Conservation (phyloP, 2,113 vertebrate species). For the Epinephelus fuscoguttatus region DNA sequence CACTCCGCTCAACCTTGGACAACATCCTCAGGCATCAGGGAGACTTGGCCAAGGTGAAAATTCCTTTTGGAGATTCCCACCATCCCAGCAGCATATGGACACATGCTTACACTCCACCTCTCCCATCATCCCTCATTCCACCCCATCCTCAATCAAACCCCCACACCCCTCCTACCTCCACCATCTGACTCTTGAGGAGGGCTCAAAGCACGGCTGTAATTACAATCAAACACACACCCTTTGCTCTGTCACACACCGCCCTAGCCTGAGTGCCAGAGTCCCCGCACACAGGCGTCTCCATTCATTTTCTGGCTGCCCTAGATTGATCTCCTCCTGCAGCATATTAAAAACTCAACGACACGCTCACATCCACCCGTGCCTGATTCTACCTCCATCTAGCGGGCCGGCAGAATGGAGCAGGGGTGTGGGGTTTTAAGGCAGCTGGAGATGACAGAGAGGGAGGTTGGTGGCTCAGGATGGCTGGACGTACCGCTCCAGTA, state of each 20-base stretch:
- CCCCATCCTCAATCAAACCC: conserved; percentile 64
- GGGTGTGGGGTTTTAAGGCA: conserved; percentile 38
- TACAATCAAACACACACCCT: conserved; percentile 72
- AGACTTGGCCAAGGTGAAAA: conserved; percentile 70
- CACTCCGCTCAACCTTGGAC: conserved; percentile 63
- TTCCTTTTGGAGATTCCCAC: conserved; percentile 72
- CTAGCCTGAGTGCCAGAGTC: conserved; percentile 31
- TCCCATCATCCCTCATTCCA: conserved; percentile 66
- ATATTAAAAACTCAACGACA: conserved; percentile 61
- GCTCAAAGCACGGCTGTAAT: conserved; percentile 69
- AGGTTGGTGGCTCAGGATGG: conserved; percentile 48
- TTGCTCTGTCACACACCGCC: conserved; percentile 50
- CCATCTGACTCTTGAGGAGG: conserved; percentile 55
- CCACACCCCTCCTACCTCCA: conserved; percentile 35
- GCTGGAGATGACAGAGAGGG: conserved; percentile 27
- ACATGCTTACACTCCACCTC: conserved; percentile 66
- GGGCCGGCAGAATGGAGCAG: conserved; percentile 28
- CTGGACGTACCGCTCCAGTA: conserved; percentile 48
- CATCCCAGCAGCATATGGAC: conserved; percentile 80
- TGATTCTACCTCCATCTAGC: conserved; percentile 52
- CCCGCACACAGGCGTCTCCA: conserved; percentile 32
- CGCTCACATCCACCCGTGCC: conserved; percentile 41
- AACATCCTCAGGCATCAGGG: conserved; percentile 48
- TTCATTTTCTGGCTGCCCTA: conserved; percentile 50
- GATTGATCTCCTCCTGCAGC: conserved; percentile 55